Base-by-base conservation (phyloP, 2,113 vertebrate genomes). In the Trematomus loennbergii region DNA sequence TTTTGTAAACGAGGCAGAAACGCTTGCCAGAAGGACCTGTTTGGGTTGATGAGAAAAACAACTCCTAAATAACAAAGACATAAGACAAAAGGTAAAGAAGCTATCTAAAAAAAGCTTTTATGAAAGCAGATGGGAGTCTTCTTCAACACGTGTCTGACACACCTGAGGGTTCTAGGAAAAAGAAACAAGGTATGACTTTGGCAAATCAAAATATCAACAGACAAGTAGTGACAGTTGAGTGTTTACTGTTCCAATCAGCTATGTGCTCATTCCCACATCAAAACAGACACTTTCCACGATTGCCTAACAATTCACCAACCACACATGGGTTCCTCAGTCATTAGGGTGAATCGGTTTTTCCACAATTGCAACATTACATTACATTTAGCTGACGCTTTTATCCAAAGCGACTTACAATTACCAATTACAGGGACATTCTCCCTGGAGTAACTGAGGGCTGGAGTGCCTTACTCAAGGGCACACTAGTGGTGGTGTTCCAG, bases 261-360 rank as follows among this genome's bases (percentile, higher is more conserved):
- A 18, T 3, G 9, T 59, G 67, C 50, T 29, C 52, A 12, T 55
- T 66, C 29, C 3, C 66, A 57, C 62, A 25, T 4, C 45, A 45
- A 45, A 55, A 62, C 15, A 54, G 0, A 33, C 4, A 60, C 29
- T 57, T 20, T 46, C 16, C 3, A 29, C 20, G 43, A 8, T 83
- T 83, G 58, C 78, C 52, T 72, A 85, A 86, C 71, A 54, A 58
- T 62, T 29, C 55, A 84, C 74, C 20, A 78, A 63, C 13, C n/a
- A 53, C 17, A 1, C 58, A 40, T 16, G n/a, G 4, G 52, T 66
- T 79, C 82, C 17, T 62, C 29, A 40, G 71, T 16, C 53, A 65
- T 52, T 52, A 1, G 18, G 16, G 9, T 13, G 60, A 62, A 43
- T 5, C 22, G 5, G 1, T 70, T 22, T 55, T 36, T 55, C 71